Base-by-base conservation (phyloP, 2,888 invertebrate species). In the Xestia ashworthii region DNA sequence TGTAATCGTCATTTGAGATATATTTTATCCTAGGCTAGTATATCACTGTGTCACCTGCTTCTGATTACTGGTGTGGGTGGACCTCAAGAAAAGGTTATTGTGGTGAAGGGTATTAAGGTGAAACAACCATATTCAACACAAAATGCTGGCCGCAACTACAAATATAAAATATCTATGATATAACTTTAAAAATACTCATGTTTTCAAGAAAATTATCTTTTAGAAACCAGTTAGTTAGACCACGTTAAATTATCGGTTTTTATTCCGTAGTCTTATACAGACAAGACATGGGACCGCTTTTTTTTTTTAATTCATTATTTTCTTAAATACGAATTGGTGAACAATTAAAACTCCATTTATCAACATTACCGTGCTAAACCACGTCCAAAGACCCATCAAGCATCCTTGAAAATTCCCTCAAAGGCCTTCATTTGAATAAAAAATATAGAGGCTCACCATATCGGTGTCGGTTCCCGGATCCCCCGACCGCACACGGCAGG, bases 401-500 rank as follows among this genome's bases (percentile, higher is more conserved):
- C 22, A 82, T 69, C 81, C 80, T 80, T 84, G 80, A 70, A 67
- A 73, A 71, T 67, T 67, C 70, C 64, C 22, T 76, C 58, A 73
- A 84, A 76, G 83, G 81, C 66, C 55, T 71, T 73, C 73, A 84
- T 85, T 84, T 78, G 74, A 84, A 78, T 82, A 67, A 80, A 81
- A 84, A 74, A 78, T 76, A 77, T 67, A 78, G 76, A 75, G 25
- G 48, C 76, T 50, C 65, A 70, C 86, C 82, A 82, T 88, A 88
- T 80, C 58, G 68, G 84, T 68, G 55, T 41, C 75, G 77, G 83
- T 84, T 86, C 84, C 87, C 88, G 88, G 89, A 88, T 88, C 84
- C 74, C 78, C 77, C 77, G 91, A 93, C 92, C 91, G 89, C 93
- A 92, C 91, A 81, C 86, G 83, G 82, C 90, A 91, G 91, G 89